Percentiles rank a stretch among this genome's conserved stretches.
Conservation (phyloP, 2,888 invertebrate species). For the Trilocha varians region DNA sequence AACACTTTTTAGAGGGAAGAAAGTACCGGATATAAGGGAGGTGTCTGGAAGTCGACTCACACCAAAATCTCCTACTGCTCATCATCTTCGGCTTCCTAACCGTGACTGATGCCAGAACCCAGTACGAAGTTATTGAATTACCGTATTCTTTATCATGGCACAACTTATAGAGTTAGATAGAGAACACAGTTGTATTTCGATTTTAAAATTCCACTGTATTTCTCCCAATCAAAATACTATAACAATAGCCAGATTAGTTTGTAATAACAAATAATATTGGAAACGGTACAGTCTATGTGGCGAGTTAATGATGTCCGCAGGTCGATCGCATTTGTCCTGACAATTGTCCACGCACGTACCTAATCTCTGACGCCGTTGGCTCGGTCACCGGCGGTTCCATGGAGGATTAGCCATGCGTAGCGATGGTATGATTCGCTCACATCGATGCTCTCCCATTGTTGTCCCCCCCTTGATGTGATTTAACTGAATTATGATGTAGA, state of each 20-base stretch:
- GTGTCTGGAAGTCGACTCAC: too few species aligned
- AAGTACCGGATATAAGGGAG: too few species aligned
- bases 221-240: not conserved
- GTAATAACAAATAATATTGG: slow-evolving; percentile 4
- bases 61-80: too few species aligned
- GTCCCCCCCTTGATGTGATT: slow-evolving; percentile 68
- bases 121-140: too few species aligned
- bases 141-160: too few species aligned
- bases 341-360: slow-evolving; percentile 26
- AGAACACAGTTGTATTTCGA: too few species aligned
- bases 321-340: slow-evolving; percentile 16
- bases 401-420: slow-evolving; percentile 65
- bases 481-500: slow-evolving; percentile 69
- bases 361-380: slow-evolving; percentile 47
- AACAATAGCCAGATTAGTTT: not conserved
- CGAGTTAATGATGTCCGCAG: slow-evolving; percentile 14
- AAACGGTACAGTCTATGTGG: not conserved
- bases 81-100: too few species aligned
- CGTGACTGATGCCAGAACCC: too few species aligned
- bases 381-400: slow-evolving; percentile 51
- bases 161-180: too few species aligned
- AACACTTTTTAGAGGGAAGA: too few species aligned
- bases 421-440: slow-evolving; percentile 71
- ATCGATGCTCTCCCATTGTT: slow-evolving; percentile 68
- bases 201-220: not conserved